Conservation (phyloP, 2,113 vertebrate genomes). For the Gymnarchus niloticus region DNA sequence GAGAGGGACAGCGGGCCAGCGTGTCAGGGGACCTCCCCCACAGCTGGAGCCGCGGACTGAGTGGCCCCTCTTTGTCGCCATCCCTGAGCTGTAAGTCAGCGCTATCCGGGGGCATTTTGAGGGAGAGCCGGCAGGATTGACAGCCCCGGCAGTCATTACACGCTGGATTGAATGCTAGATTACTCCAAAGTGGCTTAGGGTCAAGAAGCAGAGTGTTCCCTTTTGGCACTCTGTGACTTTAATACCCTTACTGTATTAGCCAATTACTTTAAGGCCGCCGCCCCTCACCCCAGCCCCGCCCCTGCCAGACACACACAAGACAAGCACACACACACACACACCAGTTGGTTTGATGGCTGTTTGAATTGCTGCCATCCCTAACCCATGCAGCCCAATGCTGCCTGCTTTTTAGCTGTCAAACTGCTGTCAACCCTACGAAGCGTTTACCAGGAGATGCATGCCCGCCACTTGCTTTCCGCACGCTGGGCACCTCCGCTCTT, state of each 20-base stretch:
- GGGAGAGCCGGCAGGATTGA: constrained; percentile 93
- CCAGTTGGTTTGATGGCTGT: constrained; percentile 68
- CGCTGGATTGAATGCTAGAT: constrained; percentile 99
- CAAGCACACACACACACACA: constrained; percentile 64
- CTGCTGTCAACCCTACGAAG: constrained; percentile 62
- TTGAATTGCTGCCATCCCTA: constrained; percentile 80
- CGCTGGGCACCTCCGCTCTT: constrained; percentile 43
- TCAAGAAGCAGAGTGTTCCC: constrained; percentile 96
- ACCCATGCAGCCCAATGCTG: constrained; percentile 59
- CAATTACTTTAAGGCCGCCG: constrained; percentile 95
- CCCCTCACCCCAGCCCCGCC: constrained; percentile 75
- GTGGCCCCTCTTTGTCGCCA: constrained; percentile 69
- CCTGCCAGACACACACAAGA: constrained; percentile 53
- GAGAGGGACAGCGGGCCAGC: constrained; percentile 70
- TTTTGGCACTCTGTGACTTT: constrained; percentile 99
- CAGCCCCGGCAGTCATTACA: constrained; percentile 99
- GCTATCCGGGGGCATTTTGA: constrained; percentile 81
- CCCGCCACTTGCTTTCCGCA: constrained; percentile 52
- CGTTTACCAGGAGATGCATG: constrained; percentile 51
- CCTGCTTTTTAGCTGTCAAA: constrained; percentile 73
- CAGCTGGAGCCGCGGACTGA: constrained; percentile 71
- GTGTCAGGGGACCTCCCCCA: constrained; percentile 75
- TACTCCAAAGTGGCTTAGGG: constrained; percentile 99
- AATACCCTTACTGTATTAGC: constrained; percentile 99
- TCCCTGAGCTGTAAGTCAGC: constrained; percentile 76